Conservation (phyloP, 2,113 vertebrate species). For the Chloropsis cyanopogon region DNA sequence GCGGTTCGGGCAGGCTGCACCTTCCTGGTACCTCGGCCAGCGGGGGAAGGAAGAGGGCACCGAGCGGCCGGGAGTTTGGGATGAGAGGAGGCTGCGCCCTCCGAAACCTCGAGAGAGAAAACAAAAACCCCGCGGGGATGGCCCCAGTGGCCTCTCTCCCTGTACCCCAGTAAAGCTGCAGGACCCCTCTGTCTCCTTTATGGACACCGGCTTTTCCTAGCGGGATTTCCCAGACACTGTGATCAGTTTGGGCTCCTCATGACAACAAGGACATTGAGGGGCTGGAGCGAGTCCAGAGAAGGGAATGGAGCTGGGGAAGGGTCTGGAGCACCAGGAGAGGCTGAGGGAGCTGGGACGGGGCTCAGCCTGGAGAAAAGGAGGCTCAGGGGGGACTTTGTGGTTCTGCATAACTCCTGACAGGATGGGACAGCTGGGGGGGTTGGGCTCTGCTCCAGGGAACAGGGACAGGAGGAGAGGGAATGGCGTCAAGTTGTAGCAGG, state of each 20-base stretch:
- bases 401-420: background rate
- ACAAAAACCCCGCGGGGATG: accelerated
- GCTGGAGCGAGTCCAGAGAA: accelerated
- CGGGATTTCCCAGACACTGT: accelerated
- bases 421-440: accelerated
- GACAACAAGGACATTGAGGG: background rate
- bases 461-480: background rate
- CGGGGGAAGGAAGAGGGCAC: background rate
- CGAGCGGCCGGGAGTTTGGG: background rate
- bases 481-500: background rate
- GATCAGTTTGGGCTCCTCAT: background rate
- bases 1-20: accelerated
- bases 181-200: background rate
- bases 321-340: accelerated
- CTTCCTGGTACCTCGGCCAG: background rate
- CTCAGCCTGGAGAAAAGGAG: background rate
- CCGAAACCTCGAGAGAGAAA: accelerated
- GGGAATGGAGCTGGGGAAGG: background rate
- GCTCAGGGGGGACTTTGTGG: accelerated
- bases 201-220: background rate
- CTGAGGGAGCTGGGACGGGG: background rate
- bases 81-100: background rate
- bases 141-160: background rate
- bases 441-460: accelerated
- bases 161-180: accelerated